Evolutionary conservation across 2,797 vertebrate genomes (phyloP).

Genomic region (Pelochelys cantorii): DNA sequence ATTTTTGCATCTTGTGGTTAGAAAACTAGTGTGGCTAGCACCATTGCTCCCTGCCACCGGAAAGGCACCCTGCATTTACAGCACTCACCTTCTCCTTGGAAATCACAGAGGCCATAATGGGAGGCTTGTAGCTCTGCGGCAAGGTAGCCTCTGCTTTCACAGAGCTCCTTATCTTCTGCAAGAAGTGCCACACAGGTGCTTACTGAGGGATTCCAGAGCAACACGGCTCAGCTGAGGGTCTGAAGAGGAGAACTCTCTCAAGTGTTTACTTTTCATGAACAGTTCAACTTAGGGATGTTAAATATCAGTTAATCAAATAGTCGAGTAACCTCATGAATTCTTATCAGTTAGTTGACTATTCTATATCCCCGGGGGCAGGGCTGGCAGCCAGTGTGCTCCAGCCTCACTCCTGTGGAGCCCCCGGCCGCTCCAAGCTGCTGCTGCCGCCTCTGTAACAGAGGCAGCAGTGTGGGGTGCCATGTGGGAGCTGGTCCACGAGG

Average conservation of each 20-base stretch:
- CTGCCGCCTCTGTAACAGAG: no score
- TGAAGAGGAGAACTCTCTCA: not conserved
- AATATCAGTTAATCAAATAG: no score
- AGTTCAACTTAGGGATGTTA: not conserved
- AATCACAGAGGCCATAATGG: rapidly evolving
- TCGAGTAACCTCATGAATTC: no score
- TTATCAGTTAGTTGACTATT: no score
- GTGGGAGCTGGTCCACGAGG: no score
- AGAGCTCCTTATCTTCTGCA: not conserved
- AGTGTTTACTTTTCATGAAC: rapidly evolving
- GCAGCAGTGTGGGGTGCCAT: no score
- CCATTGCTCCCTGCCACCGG: rapidly evolving
- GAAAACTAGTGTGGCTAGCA: not conserved
- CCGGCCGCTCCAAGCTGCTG: no score
- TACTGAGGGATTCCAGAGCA: rapidly evolving
- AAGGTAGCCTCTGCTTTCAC: not conserved
- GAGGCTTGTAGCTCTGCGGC: rapidly evolving
- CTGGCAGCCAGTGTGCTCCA: no score
- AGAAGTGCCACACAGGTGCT: not conserved
- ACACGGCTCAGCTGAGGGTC: rapidly evolving
- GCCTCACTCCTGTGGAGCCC: no score
- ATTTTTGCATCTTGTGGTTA: rapidly evolving
- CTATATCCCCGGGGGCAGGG: no score
- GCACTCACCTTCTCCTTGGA: not conserved
- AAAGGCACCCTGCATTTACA: rapidly evolving